phyloP scores from a whole-genome alignment of 1,140 invertebrate species.

The Drosophila serrata region DNA sequence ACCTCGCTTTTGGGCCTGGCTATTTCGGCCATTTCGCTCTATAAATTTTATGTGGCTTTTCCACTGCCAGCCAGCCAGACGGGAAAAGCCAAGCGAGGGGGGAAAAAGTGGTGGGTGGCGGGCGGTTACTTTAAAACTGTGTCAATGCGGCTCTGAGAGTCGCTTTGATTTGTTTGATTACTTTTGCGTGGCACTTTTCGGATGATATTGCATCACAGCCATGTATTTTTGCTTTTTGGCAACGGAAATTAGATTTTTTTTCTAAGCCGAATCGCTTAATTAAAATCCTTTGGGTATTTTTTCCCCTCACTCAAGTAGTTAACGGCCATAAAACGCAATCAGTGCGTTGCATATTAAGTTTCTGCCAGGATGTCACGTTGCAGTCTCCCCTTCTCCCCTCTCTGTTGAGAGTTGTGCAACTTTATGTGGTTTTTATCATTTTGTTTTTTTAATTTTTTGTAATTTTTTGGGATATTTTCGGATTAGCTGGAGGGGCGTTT shows the following conservation, averaged over 20 bases:
- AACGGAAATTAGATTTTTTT: conserved; percentile 75
- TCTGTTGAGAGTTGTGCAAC: conserved; percentile 57
- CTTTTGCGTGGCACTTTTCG: conserved; percentile 66
- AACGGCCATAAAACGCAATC: conserved; percentile 68
- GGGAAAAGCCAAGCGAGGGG: conserved; percentile 14
- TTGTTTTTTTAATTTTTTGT: conserved; percentile 29
- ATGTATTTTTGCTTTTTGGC: conserved; percentile 16
- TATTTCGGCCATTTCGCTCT: conserved; percentile 35
- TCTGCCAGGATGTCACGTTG: conserved; percentile 75
- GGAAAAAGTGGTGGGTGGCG: conserved; percentile 18
- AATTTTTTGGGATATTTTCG: conserved; percentile 37
- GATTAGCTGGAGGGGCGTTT: conserved; percentile 52
- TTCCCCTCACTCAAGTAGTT: conserved; percentile 55
- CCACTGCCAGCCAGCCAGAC: conserved; percentile 7
- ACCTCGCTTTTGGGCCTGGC: conserved; percentile 50
- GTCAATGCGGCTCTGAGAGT: conserved; percentile 51
- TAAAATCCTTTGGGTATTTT: conserved; percentile 69
- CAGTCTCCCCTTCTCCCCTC: conserved; percentile 32
- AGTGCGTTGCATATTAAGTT: conserved; percentile 69
- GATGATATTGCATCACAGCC: conserved; percentile 48
- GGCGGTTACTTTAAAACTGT: conserved; percentile 46
- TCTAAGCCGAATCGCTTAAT: conserved; percentile 48
- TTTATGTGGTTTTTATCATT: conserved; percentile 11
- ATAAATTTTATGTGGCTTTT: conserved; percentile 67
- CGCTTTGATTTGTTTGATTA: conserved; percentile 72